Evolutionary conservation across 2,888 invertebrate genomes (phyloP).

Genomic region (Antheraea yamamai): DNA sequence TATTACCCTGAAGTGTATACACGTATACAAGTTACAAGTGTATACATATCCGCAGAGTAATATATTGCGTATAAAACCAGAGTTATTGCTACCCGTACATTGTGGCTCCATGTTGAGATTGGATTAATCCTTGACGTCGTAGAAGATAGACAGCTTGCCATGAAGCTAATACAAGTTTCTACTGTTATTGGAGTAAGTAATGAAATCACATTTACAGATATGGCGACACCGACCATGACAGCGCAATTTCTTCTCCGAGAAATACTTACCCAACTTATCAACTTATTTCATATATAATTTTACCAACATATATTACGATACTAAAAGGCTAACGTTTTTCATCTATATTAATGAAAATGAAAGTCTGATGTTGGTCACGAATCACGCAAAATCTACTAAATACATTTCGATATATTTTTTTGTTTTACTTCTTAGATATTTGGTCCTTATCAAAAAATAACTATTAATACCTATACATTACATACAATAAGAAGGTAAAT

Average conservation of each 20-base stretch:
- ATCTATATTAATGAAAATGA: too few species aligned
- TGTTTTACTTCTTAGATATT: too few species aligned
- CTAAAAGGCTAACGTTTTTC: too few species aligned
- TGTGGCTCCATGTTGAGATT: background rate
- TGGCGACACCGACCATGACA: background rate
- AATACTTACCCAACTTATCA: background rate
- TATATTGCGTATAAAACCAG: slow-evolving; percentile 1
- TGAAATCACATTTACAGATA: background rate
- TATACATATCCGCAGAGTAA: background rate
- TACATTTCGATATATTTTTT: too few species aligned
- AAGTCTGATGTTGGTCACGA: too few species aligned
- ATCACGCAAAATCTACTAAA: too few species aligned
- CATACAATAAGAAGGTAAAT: too few species aligned
- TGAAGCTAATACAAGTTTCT: background rate
- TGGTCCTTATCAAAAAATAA: too few species aligned
- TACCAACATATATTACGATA: background rate
- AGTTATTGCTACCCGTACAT: background rate
- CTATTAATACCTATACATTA: too few species aligned
- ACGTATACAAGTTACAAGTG: too few species aligned
- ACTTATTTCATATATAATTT: background rate
- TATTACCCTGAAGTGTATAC: background rate
- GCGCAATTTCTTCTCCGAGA: too few species aligned
- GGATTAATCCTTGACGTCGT: background rate
- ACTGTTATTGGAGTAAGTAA: background rate
- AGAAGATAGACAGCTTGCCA: background rate